Evolutionary conservation across 2,888 invertebrate genomes (phyloP).

Genomic region (Notodonta ziczac): DNA sequence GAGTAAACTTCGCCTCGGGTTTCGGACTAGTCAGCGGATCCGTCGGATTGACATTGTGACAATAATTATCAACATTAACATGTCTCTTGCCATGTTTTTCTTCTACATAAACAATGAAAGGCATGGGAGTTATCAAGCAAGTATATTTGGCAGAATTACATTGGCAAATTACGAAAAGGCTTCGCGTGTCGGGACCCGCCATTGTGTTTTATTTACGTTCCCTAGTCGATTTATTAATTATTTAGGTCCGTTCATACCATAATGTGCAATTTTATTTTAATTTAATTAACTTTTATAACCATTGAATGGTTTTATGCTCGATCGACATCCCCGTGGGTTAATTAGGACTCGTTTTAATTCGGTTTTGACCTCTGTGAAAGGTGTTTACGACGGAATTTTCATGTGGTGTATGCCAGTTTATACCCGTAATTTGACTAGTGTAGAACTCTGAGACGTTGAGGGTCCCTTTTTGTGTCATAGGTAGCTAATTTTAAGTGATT

Average conservation of each 20-base stretch:
- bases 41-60: conserved; percentile 14
- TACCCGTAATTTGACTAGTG: conserved; percentile 14
- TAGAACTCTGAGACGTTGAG: conserved; percentile 10
- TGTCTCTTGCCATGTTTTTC: too few relatives aligned
- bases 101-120: too few relatives aligned
- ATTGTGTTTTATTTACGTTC: conserved; percentile 21
- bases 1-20: conserved; percentile 19
- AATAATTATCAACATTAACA: conserved; percentile 8
- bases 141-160: background rate
- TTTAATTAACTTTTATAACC: conserved; percentile 32
- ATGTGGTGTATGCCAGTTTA: conserved; percentile 21
- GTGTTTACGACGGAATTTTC: background rate
- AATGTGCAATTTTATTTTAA: conserved; percentile 21
- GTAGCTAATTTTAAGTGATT: background rate
- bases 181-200: conserved; percentile 5
- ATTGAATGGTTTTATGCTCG: conserved; percentile 20
- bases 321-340: conserved; percentile 27
- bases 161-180: background rate
- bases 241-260: conserved; percentile 12
- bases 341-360: conserved; percentile 18
- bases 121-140: background rate
- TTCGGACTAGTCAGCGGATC: conserved; percentile 16
- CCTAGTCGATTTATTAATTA: conserved; percentile 27
- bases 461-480: background rate
- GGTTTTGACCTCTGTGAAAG: conserved; percentile 12